Evolutionary conservation across 2,113 vertebrate genomes (phyloP).

Genomic region (Halcyon senegalensis): DNA sequence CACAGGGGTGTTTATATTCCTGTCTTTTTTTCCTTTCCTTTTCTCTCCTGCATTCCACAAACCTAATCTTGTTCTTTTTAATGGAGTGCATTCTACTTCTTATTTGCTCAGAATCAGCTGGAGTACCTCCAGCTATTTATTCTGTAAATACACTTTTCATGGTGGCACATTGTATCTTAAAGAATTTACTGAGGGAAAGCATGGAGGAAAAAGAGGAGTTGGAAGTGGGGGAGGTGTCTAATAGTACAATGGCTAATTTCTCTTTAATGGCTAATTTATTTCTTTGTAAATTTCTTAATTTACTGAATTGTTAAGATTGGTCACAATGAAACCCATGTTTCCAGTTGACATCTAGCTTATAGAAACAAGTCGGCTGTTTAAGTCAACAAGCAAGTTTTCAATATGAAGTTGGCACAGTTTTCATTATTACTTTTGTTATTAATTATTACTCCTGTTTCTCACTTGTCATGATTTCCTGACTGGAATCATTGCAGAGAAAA

Average conservation of each 20-base stretch:
- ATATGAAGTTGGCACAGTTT: background rate
- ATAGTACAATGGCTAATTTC: background rate
- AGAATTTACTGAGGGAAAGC: background rate
- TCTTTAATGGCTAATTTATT: background rate
- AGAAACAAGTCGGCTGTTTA: background rate
- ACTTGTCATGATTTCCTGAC: background rate
- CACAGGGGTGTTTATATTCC: background rate
- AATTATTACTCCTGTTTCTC: background rate
- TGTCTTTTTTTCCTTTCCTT: background rate
- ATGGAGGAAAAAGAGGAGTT: background rate
- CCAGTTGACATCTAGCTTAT: background rate
- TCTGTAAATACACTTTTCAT: background rate
- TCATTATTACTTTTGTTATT: background rate
- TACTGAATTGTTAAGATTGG: background rate
- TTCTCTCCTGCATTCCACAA: background rate
- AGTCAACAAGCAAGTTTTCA: background rate
- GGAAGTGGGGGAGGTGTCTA: background rate
- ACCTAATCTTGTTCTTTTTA: background rate
- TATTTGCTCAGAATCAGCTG: background rate
- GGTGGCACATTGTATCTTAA: background rate
- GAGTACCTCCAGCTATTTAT: background rate
- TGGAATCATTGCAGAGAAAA: background rate
- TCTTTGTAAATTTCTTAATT: background rate
- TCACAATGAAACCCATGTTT: background rate
- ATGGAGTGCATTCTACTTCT: background rate